These are phyloP conservation scores for Capreolus pygargus DNA, from an alignment of 2,113 vertebrate genomes.

Conservation along the genomic window DNA sequence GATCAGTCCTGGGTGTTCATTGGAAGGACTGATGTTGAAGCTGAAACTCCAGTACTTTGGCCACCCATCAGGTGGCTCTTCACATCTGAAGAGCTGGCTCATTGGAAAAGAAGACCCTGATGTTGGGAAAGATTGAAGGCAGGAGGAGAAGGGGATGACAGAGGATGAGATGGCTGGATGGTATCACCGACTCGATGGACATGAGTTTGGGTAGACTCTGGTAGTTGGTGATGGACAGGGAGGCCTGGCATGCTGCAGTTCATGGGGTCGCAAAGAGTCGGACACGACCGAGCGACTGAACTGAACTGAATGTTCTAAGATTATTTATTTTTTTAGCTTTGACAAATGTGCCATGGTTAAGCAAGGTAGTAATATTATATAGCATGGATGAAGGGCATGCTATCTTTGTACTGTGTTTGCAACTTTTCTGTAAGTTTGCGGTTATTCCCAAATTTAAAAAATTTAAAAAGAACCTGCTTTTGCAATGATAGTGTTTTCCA, in stretches of 20 bases:
- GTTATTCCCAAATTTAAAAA: background rate
- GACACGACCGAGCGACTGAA: background rate
- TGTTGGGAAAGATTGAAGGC: background rate
- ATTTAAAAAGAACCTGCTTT: background rate
- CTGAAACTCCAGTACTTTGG: background rate
- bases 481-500: background rate
- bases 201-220: rapidly evolving
- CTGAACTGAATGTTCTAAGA: background rate
- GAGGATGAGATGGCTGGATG: background rate
- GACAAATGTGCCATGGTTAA: background rate
- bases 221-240: background rate
- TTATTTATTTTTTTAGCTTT: conserved; percentile 29
- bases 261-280: rapidly evolving
- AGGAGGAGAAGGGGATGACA: background rate
- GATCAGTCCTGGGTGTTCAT: background rate
- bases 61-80: background rate
- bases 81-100: background rate
- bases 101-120: background rate
- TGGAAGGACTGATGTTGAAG: background rate
- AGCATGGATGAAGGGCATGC: background rate
- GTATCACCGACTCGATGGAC: background rate
- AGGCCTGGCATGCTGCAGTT: background rate
- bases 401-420: background rate
- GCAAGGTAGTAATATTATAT: background rate
- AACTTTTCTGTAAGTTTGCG: conserved; percentile 10